phyloP scores from a whole-genome alignment of 2,797 vertebrate genomes.

The Peromyscus eremicus region DNA sequence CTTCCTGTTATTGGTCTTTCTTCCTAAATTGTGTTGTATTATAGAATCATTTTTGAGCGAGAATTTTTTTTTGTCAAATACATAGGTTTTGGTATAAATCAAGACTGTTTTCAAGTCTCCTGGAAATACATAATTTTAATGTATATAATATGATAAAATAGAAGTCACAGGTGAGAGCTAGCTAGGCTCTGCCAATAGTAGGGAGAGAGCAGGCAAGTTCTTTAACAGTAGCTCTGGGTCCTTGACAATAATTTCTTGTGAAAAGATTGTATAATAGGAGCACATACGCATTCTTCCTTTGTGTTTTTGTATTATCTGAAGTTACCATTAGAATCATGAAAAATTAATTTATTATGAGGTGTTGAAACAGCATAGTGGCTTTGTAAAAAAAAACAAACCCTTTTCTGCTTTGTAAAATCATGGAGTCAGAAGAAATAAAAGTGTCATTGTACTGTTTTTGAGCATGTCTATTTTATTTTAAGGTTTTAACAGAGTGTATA shows the following conservation, averaged over 20 bases:
- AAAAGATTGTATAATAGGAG: neutral
- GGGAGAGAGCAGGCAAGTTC: neutral
- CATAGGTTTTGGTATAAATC: neutral
- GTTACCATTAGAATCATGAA: constrained; percentile 10
- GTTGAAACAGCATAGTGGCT: constrained; percentile 3
- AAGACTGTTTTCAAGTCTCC: constrained; percentile 49
- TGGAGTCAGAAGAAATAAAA: constrained; percentile 31
- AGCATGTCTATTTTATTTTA: constrained; percentile 17
- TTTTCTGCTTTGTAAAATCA: constrained; percentile 27
- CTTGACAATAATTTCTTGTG: constrained; percentile 37
- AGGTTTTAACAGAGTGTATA: neutral
- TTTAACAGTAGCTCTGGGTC: neutral
- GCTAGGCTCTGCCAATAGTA: neutral
- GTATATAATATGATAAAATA: neutral
- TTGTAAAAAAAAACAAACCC: neutral
- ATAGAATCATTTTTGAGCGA: constrained; percentile 13
- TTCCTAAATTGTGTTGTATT: constrained; percentile 23
- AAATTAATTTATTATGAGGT: constrained; percentile 26
- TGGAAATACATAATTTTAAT: neutral
- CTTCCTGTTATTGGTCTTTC: neutral
- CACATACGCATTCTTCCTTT: neutral
- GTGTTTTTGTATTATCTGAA: neutral
- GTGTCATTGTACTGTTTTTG: neutral
- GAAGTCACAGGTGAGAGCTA: constrained; percentile 3
- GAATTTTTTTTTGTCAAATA: constrained; percentile 26